Evolutionary conservation across 2,888 invertebrate species (phyloP).

Genomic region (Eristalis arbustorum): DNA sequence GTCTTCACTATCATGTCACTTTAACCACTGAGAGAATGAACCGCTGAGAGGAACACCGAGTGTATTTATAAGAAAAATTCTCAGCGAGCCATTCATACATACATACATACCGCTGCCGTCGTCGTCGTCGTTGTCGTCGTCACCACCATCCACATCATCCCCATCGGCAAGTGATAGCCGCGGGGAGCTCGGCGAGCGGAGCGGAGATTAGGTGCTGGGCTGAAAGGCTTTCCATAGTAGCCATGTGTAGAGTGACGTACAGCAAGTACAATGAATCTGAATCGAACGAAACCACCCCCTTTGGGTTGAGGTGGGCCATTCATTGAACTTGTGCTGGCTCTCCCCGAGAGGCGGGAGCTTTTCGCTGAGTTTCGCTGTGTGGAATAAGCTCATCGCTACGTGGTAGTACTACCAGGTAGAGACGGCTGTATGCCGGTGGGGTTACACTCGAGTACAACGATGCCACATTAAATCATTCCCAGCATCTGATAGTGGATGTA

Average conservation of each 20-base stretch:
- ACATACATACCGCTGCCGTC: not conserved
- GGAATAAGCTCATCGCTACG: slow-evolving; percentile 1
- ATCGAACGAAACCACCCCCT: slow-evolving; percentile 34
- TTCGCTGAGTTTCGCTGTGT: slow-evolving; percentile 40
- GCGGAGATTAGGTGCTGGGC: not conserved
- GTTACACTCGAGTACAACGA: not conserved
- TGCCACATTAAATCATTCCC: slow-evolving; percentile 33
- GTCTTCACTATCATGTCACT: slow-evolving; percentile 81
- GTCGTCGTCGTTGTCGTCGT: slow-evolving; percentile 4
- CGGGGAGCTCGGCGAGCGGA: too few species aligned
- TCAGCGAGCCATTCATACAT: slow-evolving; percentile 28
- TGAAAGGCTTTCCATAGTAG: not conserved
- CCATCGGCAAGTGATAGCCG: slow-evolving; percentile 19
- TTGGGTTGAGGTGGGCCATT: slow-evolving; percentile 28
- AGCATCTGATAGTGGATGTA: not conserved
- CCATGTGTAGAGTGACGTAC: slow-evolving; percentile 16
- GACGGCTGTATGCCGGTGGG: not conserved
- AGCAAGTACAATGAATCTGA: not conserved
- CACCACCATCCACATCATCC: slow-evolving; percentile 15
- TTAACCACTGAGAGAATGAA: slow-evolving; percentile 80
- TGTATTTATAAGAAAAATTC: slow-evolving; percentile 77
- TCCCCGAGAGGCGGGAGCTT: slow-evolving; percentile 24
- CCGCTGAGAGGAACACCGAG: slow-evolving; percentile 74
- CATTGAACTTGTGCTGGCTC: slow-evolving; percentile 22
- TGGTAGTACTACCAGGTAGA: not conserved